Conservation (phyloP, 2,797 vertebrate genomes). For the Galaxias olidus region DNA sequence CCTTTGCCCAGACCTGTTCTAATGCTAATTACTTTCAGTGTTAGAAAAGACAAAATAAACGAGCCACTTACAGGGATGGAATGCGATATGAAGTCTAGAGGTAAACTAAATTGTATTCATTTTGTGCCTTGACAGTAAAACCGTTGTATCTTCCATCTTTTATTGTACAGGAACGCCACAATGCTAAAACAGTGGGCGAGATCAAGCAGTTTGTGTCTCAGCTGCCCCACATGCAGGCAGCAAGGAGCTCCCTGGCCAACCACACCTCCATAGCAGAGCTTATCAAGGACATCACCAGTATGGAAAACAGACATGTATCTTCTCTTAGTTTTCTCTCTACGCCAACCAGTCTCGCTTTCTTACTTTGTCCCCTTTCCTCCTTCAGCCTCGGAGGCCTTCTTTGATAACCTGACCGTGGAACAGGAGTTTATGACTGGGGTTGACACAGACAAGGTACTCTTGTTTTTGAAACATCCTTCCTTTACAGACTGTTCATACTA, state of each 20-base stretch:
- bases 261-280: constrained; percentile 97
- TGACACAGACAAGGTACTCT: constrained; percentile 93
- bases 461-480: no score
- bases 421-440: constrained; percentile 99
- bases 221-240: constrained; percentile 98
- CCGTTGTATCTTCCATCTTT: constrained; percentile 33
- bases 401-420: constrained; percentile 96
- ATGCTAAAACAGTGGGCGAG: constrained; percentile 96
- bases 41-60: background rate
- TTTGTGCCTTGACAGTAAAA: background rate
- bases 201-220: constrained; percentile 99
- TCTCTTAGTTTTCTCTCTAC: background rate
- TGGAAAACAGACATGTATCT: constrained; percentile 38
- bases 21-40: constrained; percentile 3
- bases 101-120: no score
- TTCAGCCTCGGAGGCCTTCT: constrained; percentile 95
- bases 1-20: constrained; percentile 60
- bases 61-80: no score
- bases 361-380: constrained; percentile 16
- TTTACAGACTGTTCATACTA: no score
- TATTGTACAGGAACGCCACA: constrained; percentile 87
- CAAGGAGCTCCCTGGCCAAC: constrained; percentile 92
- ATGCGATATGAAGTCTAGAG: no score
- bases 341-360: background rate
- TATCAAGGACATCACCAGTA: constrained; percentile 97